These are phyloP conservation scores for Astyanax mexicanus DNA, from an alignment of 2,797 vertebrate genomes.

Conservation along the genomic window DNA sequence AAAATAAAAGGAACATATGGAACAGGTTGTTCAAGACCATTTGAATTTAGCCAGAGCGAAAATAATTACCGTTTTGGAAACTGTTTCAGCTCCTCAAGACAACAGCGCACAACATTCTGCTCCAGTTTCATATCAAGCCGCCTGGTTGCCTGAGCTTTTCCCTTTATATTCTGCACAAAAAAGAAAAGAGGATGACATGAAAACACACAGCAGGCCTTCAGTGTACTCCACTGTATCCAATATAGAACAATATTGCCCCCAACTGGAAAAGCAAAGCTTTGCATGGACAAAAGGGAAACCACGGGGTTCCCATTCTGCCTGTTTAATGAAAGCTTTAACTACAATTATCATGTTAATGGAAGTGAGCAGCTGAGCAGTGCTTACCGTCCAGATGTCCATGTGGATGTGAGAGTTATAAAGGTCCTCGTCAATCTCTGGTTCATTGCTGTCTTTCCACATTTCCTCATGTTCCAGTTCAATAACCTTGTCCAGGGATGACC, in stretches of 20 bases:
- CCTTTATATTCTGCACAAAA: constrained; percentile 76
- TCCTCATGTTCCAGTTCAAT: constrained; percentile 75
- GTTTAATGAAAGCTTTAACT: not conserved
- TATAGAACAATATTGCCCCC: constrained; percentile 34
- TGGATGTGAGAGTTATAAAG: constrained; percentile 73
- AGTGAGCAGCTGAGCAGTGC: not conserved
- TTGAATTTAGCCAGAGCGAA: not conserved
- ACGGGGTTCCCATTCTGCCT: not conserved
- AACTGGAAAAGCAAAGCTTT: constrained; percentile 6
- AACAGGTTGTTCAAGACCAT: not conserved
- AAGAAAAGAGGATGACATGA: not conserved
- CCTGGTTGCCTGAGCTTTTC: constrained; percentile 60
- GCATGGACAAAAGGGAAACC: not conserved
- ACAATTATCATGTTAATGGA: not conserved
- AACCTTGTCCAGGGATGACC: constrained; percentile 72
- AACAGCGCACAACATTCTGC: constrained; percentile 70
- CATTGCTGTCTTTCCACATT: constrained; percentile 72
- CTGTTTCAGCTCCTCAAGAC: constrained; percentile 75
- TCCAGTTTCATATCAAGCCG: constrained; percentile 80
- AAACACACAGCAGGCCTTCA: not conserved
- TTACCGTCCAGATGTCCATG: constrained; percentile 86
- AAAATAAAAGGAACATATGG: not conserved
- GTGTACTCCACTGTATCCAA: not conserved
- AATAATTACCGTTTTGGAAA: constrained; percentile 82
- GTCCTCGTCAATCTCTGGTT: constrained; percentile 68